Conservation (phyloP, 2,888 invertebrate genomes). For the Drosophila eohydei region DNA sequence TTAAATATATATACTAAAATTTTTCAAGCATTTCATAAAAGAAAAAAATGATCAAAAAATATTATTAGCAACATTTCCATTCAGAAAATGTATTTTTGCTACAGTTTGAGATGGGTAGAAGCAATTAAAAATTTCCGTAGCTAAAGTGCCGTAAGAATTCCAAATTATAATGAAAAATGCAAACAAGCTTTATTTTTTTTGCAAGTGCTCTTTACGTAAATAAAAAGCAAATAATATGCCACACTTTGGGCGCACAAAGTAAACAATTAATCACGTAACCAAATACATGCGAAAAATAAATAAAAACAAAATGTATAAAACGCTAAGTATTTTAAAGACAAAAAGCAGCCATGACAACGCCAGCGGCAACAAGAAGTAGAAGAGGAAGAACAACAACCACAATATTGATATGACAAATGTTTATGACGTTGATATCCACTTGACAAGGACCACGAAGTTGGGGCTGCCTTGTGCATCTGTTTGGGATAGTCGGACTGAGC, state of each 20-base stretch:
- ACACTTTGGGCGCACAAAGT: constrained; percentile 51
- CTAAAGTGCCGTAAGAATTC: background rate
- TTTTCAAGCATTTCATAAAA: background rate
- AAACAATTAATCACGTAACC: constrained; percentile 70
- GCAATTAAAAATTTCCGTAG: constrained; percentile 14
- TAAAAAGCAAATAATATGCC: constrained; percentile 36
- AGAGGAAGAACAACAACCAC: background rate
- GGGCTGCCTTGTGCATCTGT: background rate
- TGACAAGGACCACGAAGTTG: constrained; percentile 9
- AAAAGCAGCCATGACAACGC: constrained; percentile 14
- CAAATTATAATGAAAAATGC: constrained; percentile 17
- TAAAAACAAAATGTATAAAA: constrained; percentile 9
- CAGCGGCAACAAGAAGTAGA: background rate
- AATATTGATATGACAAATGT: constrained; percentile 17
- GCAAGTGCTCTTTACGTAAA: constrained; percentile 34
- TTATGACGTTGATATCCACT: constrained; percentile 56
- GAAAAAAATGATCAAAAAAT: background rate
- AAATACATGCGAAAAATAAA: constrained; percentile 49
- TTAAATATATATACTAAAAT: background rate
- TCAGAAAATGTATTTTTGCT: background rate
- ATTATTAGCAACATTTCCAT: background rate
- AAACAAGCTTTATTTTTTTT: constrained; percentile 13
- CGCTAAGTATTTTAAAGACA: constrained; percentile 4
- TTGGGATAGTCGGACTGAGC: background rate
- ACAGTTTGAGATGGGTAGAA: background rate